Conservation (phyloP, 2,888 invertebrate genomes). For the Oxystoma pomonae region DNA sequence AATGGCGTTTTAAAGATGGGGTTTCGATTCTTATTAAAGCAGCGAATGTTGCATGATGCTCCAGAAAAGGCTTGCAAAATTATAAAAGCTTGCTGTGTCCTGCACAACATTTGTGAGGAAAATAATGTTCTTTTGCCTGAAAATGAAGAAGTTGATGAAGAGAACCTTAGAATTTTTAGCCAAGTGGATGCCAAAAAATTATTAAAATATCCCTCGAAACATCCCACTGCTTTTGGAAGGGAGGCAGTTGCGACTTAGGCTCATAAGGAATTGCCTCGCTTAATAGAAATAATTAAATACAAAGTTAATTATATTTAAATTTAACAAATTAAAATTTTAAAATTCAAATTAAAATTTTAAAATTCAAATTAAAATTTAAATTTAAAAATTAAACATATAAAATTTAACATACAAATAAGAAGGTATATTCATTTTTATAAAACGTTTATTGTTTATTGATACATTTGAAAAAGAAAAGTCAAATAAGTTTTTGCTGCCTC, state of each 20-base stretch:
- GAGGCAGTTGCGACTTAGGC: neutral
- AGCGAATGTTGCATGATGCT: conserved; percentile 10
- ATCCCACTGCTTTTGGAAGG: neutral
- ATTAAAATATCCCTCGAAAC: neutral
- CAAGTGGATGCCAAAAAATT: too few relatives aligned
- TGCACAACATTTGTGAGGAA: conserved; percentile 20
- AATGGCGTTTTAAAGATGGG: conserved; percentile 18
- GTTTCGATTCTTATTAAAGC: conserved; percentile 17
- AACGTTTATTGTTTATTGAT: too few relatives aligned
- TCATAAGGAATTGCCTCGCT: neutral
- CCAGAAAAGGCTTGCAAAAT: conserved; percentile 15
- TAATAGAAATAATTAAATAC: too few relatives aligned
- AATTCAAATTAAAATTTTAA: too few relatives aligned
- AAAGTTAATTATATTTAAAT: too few relatives aligned
- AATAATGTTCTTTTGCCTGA: conserved; percentile 9
- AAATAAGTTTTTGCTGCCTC: too few relatives aligned
- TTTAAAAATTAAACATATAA: too few relatives aligned
- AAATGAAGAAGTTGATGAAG: conserved; percentile 3
- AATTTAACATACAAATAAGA: too few relatives aligned
- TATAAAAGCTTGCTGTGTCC: conserved; percentile 15
- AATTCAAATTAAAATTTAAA: too few relatives aligned
- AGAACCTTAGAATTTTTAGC: neutral
- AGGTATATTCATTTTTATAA: too few relatives aligned
- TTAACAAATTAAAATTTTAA: too few relatives aligned
- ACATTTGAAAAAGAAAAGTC: too few relatives aligned